These are phyloP conservation scores for Spialia ferax DNA, from an alignment of 2,888 invertebrate genomes.

Conservation along the genomic window DNA sequence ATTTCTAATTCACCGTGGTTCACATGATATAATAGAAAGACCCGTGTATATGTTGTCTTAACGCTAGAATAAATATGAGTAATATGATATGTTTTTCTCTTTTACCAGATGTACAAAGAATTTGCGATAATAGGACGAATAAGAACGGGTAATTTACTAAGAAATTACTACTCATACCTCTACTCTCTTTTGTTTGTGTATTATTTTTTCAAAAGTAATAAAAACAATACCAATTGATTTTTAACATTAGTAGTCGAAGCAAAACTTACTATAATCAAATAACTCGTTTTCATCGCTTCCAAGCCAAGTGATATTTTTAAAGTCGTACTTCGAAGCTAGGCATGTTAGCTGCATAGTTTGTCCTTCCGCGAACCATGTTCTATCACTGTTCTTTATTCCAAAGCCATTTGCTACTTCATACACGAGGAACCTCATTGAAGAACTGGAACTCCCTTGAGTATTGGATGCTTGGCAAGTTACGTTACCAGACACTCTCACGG, in stretches of 20 bases:
- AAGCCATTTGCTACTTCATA: conserved; percentile 70
- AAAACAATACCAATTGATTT: no score
- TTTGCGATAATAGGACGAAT: no score
- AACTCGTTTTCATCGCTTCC: conserved; percentile 47
- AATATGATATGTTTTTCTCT: no score
- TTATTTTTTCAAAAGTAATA: not conserved
- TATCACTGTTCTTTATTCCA: conserved; percentile 57
- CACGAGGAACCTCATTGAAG: conserved; percentile 55
- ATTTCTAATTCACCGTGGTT: not conserved
- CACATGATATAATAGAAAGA: not conserved
- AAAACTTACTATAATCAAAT: conserved; percentile 51
- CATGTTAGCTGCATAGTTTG: conserved; percentile 61
- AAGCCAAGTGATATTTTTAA: conserved; percentile 64
- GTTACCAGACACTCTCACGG: conserved; percentile 56
- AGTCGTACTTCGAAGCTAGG: conserved; percentile 69
- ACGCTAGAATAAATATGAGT: no score
- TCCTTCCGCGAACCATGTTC: conserved; percentile 63
- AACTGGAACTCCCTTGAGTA: not conserved
- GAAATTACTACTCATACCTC: no score
- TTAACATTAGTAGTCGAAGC: not conserved
- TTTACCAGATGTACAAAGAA: no score
- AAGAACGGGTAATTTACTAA: no score
- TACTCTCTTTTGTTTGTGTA: no score
- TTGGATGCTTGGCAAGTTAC: conserved; percentile 66
- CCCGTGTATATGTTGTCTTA: no score